Evolutionary conservation across 2,888 invertebrate genomes (phyloP).

Genomic region (Coelinius sp.): DNA sequence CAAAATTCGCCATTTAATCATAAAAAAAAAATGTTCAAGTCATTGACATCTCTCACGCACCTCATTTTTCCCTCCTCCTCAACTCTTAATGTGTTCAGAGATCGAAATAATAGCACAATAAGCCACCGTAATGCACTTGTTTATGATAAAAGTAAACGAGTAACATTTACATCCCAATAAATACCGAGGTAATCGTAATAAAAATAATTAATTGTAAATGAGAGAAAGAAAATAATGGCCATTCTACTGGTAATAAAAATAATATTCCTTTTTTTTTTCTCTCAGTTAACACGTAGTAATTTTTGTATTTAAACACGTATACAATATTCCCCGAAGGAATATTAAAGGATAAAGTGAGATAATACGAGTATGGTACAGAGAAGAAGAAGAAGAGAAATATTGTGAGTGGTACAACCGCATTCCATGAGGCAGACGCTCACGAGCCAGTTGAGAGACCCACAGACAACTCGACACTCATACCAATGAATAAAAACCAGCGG

Average conservation of each 20-base stretch:
- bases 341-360: not conserved
- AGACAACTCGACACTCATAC: not conserved
- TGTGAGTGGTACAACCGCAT: slow-evolving; percentile 59
- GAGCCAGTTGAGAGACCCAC: slow-evolving; percentile 29
- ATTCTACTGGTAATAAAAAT: not conserved
- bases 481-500: slow-evolving; percentile 8
- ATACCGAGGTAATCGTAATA: not conserved
- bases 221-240: not conserved
- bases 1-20: slow-evolving; percentile 50
- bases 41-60: not conserved
- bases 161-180: slow-evolving; percentile 35
- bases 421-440: slow-evolving; percentile 55
- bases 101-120: not conserved
- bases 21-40: not conserved
- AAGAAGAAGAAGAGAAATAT: slow-evolving; percentile 43
- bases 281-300: not conserved
- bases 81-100: slow-evolving; percentile 12
- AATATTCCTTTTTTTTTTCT: not conserved
- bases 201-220: slow-evolving; percentile 10
- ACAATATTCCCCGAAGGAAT: not conserved
- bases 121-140: slow-evolving; percentile 38
- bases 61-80: no score
- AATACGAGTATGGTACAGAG: slow-evolving; percentile 20
- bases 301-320: slow-evolving; percentile 10
- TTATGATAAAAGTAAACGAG: slow-evolving; percentile 43